Evolutionary conservation across 2,797 vertebrate species (phyloP), one percentile per base, ranked within the genome.

Genomic region (Muraenolepis orangiensis): DNA sequence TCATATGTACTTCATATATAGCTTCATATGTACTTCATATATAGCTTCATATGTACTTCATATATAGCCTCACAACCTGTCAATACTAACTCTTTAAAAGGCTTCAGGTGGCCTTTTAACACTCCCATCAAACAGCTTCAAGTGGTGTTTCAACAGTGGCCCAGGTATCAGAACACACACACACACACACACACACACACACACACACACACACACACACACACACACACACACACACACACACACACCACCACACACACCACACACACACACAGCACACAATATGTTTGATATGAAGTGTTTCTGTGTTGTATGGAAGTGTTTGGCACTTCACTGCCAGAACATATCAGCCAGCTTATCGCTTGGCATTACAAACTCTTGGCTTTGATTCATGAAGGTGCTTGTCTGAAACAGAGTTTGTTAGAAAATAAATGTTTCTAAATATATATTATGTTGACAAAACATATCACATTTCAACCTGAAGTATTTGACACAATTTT

Each of bases 101-200:
- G 91, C 89, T 92, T 92, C 85, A 90, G 94, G 93, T 92, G 92
- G 90, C 92, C 92, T 90, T 67, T 89, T 79, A 85, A 88, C 86
- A 87, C n/a, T n/a, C n/a, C n/a, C n/a, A n/a, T n/a, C n/a, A n/a
- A n/a, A n/a, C n/a, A n/a, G n/a, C n/a, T n/a, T 92, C 85, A 90
- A 94, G 93, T 92, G 92, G 90, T 92, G 92, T 90, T 67, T 89
- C 80, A 85, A 88, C 86, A 87, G 74, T 78, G 86, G 92, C 88
- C 91, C 87, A 85, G 86, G 90, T 88, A 86, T 87, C 79, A 80
- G 57, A 85, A 81, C 28, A 57, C 61, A 8, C 8, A 88, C 85
- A 87, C 82, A 79, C 80, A 29, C 79, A 76, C 73, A 69, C 18
- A 81, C 12, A 51, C 57, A 7, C 13, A 89, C 85, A 88, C 81